Evolutionary conservation across 2,797 vertebrate species (phyloP), one percentile per base, ranked within the genome.

Genomic region (Falco columbarius): DNA sequence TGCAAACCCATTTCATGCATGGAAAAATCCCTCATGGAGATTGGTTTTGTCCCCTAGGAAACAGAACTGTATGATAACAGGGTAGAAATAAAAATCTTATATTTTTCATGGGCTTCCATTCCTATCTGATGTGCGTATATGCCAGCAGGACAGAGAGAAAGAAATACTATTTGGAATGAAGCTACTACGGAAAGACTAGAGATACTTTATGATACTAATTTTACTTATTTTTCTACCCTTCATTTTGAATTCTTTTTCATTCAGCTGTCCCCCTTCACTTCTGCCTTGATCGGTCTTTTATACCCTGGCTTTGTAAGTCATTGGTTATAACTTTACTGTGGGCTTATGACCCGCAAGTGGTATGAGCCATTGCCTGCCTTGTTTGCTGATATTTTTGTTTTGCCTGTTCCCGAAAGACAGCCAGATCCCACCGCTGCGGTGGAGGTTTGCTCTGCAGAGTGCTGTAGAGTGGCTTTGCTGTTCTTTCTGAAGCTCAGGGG

Each of bases 271-370:
- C 81, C 6, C 21, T 81, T 7, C 11, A 29, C 6, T 87, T 55
- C 30, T 82, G 15, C 15, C 47, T n/a, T 32, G 3, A 47, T 59
- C 42, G 59, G 19, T 44, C 22, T 67, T 81, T 40, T 49, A 4
- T 30, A 58, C 51, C 3, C 8, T 4, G 1, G 1, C 2, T 30
- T 68, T 87, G 86, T 30, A 49, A 71, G 38, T 17, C 29, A 38
- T 7, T 61, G 24, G 3, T 51, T 91, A 3, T 34, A 17, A 21
- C 24, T 68, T 90, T 29, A 42, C 52, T 70, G 34, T 40, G n/a
- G 9, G 4, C 2, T 86, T 79, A 72, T 30, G 26, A 54, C 3
- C 7, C 8, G 22, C 0, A 0, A 72, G 21, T 12, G 5, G 3
- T 52, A 40, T 38, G 22, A 86, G 55, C 16, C 34, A 22, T 27